These are phyloP conservation scores for Chamaea fasciata DNA, from an alignment of 2,113 vertebrate genomes.

Conservation along the genomic window DNA sequence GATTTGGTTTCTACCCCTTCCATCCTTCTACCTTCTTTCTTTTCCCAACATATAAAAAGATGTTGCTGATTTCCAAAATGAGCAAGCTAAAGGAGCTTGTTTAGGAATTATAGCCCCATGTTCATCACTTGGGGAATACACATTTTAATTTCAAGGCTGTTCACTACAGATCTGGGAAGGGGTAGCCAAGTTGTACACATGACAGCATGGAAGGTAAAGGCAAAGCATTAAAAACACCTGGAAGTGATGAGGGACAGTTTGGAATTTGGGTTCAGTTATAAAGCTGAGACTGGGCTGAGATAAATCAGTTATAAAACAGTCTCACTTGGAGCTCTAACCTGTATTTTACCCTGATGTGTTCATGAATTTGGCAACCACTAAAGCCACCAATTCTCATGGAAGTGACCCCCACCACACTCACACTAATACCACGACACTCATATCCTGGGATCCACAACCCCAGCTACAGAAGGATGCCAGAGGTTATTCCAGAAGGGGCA, in stretches of 20 bases:
- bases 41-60: not conserved
- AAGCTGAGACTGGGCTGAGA: not conserved
- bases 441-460: not conserved
- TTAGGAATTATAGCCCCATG: not conserved
- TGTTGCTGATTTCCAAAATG: not conserved
- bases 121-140: not conserved
- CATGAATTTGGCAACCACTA: not conserved
- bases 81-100: not conserved
- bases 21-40: not conserved
- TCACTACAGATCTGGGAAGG: not conserved
- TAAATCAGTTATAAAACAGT: not conserved
- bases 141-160: not conserved
- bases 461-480: not conserved
- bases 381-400: accelerated
- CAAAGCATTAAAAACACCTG: not conserved
- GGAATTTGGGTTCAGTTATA: not conserved
- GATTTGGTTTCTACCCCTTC: not conserved
- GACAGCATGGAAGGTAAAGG: not conserved
- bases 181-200: not conserved
- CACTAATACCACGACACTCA: too few relatives aligned
- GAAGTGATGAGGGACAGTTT: not conserved
- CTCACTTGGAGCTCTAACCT: not conserved
- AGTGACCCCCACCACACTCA: not conserved
- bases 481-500: not conserved
- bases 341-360: not conserved